Evolutionary conservation across 2,888 invertebrate species (phyloP), one percentile per base, ranked within the genome.

Genomic region (Cantharis rustica): DNA sequence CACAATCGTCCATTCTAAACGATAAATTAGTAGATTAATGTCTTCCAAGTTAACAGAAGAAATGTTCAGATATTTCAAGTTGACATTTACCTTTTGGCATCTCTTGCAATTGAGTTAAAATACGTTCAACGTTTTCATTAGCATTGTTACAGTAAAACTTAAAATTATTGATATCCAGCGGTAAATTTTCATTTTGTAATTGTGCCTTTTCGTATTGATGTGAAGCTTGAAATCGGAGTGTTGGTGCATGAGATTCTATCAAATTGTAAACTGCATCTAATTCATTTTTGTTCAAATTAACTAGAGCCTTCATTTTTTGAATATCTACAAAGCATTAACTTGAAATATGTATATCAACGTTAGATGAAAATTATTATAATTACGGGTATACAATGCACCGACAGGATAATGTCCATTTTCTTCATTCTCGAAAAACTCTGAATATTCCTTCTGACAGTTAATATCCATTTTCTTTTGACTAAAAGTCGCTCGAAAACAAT

Each of bases 1-100:
- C 71, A 92, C 84, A 71, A 92, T 81, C 0, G 91, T 91, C 92
- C 92, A 92, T 87, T 92, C 92, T 92, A 86, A 88, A n/a, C 2
- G 7, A n/a, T n/a, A n/a, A 77, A 80, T 31, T 31, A 11, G 13
- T 13, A 31, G 4, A 31, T 31, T 11, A 31, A 31, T 13, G 13
- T 31, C 31, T 4, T 31, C 0, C 13, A 31, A 13, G 31, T 31
- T 31, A 13, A 3, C 1, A 31, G 13, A 31, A 4, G 31, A 13
- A 31, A 31, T n/a, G n/a, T 47, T n/a, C 2, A 7, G 1, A 11
- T 31, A 3, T 23, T 27, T n/a, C n/a, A n/a, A n/a, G n/a, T n/a
- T n/a, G n/a, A n/a, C n/a, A n/a, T n/a, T n/a, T 79, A 87, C 87
- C 87, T 85, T 85, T 82, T 2, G 88, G 87, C 84, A 88, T 82